These are phyloP conservation scores for Allygus modestus DNA, from an alignment of 2,888 invertebrate genomes.

Conservation along the genomic window DNA sequence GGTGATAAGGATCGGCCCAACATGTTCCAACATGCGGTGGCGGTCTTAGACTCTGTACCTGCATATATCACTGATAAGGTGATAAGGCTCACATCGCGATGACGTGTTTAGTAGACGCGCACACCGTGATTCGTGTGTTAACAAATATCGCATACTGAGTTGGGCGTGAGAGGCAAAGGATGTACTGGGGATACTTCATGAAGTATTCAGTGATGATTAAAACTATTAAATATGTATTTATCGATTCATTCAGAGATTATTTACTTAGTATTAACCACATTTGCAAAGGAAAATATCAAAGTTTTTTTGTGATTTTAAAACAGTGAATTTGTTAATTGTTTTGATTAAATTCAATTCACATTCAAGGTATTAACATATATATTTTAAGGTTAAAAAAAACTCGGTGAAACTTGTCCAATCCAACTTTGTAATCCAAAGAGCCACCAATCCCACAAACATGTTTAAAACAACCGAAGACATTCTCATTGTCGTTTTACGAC, in stretches of 20 bases:
- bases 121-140: background rate
- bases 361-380: too few relatives aligned
- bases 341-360: too few relatives aligned
- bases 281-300: too few relatives aligned
- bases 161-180: background rate
- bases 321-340: too few relatives aligned
- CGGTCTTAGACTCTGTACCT: background rate
- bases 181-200: too few relatives aligned
- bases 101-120: background rate
- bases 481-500: constrained; percentile 42
- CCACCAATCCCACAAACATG: background rate
- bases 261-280: too few relatives aligned
- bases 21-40: constrained; percentile 11
- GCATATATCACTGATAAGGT: background rate
- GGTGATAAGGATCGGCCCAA: background rate
- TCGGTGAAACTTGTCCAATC: too few relatives aligned
- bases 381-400: too few relatives aligned
- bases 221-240: too few relatives aligned
- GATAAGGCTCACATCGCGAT: background rate
- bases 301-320: too few relatives aligned
- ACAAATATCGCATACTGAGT: background rate
- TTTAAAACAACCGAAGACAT: constrained; percentile 29
- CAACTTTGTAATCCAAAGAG: background rate
- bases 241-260: too few relatives aligned
- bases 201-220: too few relatives aligned